Base-by-base conservation (phyloP, 2,888 invertebrate genomes). In the Apantesis nais region DNA sequence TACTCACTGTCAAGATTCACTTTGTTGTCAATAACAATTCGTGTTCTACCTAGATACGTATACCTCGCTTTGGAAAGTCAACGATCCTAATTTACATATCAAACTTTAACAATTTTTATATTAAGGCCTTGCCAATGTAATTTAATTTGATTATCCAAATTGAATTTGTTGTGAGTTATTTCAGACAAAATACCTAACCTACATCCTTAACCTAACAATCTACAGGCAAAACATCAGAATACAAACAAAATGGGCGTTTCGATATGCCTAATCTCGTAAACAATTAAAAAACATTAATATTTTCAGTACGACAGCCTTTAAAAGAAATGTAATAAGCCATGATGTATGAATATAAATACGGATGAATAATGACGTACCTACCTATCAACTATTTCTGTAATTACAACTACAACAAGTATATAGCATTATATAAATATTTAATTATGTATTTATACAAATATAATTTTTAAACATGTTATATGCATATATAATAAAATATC, bases 101-200 rank as follows among this genome's bases (percentile, higher is more conserved):
- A 88, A 89, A 89, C 89, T 89, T 88, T 87, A 92, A 91, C 88
- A 91, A 90, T 87, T 88, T 44, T 87, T 87, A 80, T 75, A 84
- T 86, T 89, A 91, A 91, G 90, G 88, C 90, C 88, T 88, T 90
- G 80, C 76, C 72, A 76, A 74, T 74, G 81, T 85, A 79, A 79
- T 77, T 79, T 79, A 79, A 78, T 81, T 85, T 81, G 79, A 80
- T 78, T 85, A 86, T 82, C 83, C 80, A 82, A 80, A 80, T 81
- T 75, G 73, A 80, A 81, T 81, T 80, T 70, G 77, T 71, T 79
- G 69, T 72, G 75, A 78, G 73, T 68, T 72, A n/a, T 64, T 73
- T 69, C 69, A 70, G 78, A 80, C 79, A 79, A 81, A 79, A 81
- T 75, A 78, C 74, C 75, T 76, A 79, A 76, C 78, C 75, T 82